These are phyloP conservation scores for Malurus elegans DNA, from an alignment of 2,113 vertebrate genomes.

Conservation along the genomic window DNA sequence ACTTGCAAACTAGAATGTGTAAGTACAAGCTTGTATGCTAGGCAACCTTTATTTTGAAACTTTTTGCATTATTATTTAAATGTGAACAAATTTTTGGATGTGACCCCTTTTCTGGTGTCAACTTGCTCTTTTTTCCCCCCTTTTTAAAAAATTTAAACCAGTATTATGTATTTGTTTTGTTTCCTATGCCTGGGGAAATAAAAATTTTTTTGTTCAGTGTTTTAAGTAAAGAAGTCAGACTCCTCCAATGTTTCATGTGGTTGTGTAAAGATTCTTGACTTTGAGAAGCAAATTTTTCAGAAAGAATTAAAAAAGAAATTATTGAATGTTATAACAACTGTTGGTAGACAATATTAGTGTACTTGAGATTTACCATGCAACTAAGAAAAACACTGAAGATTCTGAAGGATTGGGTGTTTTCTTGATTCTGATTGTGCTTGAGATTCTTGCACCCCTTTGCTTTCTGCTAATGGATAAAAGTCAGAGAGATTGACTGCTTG, in stretches of 20 bases:
- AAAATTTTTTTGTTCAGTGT: background rate
- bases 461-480: background rate
- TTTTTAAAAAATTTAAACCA: background rate
- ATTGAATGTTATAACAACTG: background rate
- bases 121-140: rapidly evolving
- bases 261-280: background rate
- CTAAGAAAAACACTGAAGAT: background rate
- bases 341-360: background rate
- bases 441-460: background rate
- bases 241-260: background rate
- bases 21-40: background rate
- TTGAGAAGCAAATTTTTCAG: background rate
- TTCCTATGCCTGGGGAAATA: background rate
- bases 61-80: background rate
- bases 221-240: background rate
- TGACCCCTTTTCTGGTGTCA: background rate
- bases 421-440: background rate
- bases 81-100: background rate
- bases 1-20: background rate
- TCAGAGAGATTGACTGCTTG: background rate
- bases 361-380: background rate
- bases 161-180: background rate
- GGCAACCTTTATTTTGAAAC: background rate
- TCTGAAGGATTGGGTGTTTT: background rate
- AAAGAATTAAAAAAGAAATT: rapidly evolving